Conservation (phyloP, 2,888 invertebrate species). For the Heliconius hortense region DNA sequence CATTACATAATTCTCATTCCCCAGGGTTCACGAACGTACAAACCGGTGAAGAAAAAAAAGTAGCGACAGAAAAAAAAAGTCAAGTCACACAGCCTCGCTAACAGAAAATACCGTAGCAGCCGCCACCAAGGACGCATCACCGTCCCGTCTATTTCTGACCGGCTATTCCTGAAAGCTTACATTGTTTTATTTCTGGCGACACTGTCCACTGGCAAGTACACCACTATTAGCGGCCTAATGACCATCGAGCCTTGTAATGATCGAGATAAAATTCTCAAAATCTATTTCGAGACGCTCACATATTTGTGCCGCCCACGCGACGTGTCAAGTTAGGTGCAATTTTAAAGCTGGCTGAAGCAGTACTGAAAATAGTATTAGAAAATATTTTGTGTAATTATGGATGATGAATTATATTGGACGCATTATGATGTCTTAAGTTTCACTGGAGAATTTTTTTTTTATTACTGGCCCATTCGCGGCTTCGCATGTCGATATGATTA, state of each 20-base stretch:
- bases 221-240: conserved; percentile 53
- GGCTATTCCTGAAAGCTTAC: conserved; percentile 78
- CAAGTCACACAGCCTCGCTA: conserved; percentile 49
- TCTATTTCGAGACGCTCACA: conserved; percentile 23
- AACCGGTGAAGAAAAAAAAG: background rate
- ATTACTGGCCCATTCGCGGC: too few species aligned
- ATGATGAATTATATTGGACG: background rate
- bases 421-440: background rate
- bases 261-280: conserved; percentile 20
- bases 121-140: conserved; percentile 70
- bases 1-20: background rate
- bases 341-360: background rate
- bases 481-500: too few species aligned
- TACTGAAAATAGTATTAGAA: background rate
- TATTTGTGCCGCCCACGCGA: conserved; percentile 20
- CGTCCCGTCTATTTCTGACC: conserved; percentile 68
- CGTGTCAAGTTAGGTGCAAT: conserved; percentile 18
- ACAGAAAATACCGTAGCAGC: conserved; percentile 65
- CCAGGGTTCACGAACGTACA: background rate
- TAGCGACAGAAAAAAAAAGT: conserved; percentile 10
- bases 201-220: conserved; percentile 70
- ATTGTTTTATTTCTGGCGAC: conserved; percentile 75
- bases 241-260: conserved; percentile 32
- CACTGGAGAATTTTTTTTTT: too few species aligned
- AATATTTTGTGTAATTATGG: conserved; percentile 13